Evolutionary conservation across 2,797 vertebrate genomes (phyloP).

Genomic region (Arremon aurantiirostris): DNA sequence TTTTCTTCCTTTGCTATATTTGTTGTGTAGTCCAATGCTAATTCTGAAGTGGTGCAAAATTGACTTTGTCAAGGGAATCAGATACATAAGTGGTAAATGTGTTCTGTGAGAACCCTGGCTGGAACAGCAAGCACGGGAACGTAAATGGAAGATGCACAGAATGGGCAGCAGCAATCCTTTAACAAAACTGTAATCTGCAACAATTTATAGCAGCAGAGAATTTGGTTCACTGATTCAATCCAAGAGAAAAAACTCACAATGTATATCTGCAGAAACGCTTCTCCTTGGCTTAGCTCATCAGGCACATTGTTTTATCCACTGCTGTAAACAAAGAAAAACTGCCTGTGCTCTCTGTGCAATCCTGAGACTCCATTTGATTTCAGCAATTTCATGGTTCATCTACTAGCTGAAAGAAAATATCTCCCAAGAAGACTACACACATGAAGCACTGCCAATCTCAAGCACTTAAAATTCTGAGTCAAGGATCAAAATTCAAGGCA

Average conservation of each 20-base stretch:
- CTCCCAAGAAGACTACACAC: neutral
- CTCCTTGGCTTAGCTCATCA: conserved; percentile 24
- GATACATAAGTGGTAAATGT: neutral
- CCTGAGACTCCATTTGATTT: conserved; percentile 50
- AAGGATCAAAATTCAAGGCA: neutral
- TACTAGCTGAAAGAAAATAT: conserved; percentile 31
- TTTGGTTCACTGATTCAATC: conserved; percentile 2
- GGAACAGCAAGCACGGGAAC: neutral
- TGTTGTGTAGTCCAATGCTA: neutral
- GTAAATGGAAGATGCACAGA: neutral
- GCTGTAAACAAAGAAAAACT: conserved; percentile 55
- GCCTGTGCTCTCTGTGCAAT: neutral
- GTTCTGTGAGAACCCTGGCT: neutral
- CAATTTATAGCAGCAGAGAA: conserved; percentile 4
- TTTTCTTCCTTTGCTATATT: neutral
- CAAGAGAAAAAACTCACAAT: neutral
- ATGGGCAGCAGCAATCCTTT: neutral
- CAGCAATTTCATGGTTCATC: conserved; percentile 54
- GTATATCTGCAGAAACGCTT: neutral
- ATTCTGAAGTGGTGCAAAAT: neutral
- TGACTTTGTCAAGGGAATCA: neutral
- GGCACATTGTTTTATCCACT: conserved; percentile 13
- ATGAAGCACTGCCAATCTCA: neutral
- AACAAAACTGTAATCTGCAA: conserved; percentile 7
- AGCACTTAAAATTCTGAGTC: neutral